Percentiles rank a stretch among this genome's conserved stretches.
Evolutionary conservation across 2,113 vertebrate species (phyloP).

Genomic region (Pseudopodoces humilis): DNA sequence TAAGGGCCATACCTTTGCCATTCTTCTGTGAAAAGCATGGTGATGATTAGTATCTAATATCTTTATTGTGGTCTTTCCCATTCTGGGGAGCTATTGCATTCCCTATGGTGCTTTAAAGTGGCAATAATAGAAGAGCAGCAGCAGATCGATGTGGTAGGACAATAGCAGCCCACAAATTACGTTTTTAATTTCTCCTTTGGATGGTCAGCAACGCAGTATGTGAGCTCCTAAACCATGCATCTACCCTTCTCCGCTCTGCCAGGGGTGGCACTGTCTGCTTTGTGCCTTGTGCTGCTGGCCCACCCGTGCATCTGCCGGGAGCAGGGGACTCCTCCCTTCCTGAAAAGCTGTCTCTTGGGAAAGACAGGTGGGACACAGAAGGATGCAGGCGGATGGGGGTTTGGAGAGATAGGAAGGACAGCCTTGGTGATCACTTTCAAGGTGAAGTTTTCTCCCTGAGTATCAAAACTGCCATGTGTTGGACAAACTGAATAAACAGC

Average conservation of each 20-base stretch:
- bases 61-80: background rate
- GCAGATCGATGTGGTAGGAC: accelerated
- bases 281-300: background rate
- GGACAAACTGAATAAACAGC: background rate
- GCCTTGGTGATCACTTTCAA: background rate
- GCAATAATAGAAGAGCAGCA: background rate
- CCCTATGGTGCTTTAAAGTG: accelerated
- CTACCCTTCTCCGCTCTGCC: background rate
- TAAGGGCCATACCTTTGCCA: background rate
- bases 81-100: background rate
- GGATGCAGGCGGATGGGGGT: accelerated
- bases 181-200: background rate
- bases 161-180: background rate
- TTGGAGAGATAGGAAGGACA: background rate
- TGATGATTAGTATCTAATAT: background rate
- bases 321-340: background rate
- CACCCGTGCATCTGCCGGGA: accelerated
- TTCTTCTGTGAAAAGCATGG: background rate
- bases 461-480: background rate
- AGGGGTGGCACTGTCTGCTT: background rate
- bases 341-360: background rate
- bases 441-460: background rate
- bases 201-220: background rate
- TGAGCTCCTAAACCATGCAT: background rate
- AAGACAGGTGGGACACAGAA: background rate